Percentiles rank a stretch among this genome's conserved stretches.
phyloP scores from a whole-genome alignment of 2,888 invertebrate species.

The Acleris sparsana region DNA sequence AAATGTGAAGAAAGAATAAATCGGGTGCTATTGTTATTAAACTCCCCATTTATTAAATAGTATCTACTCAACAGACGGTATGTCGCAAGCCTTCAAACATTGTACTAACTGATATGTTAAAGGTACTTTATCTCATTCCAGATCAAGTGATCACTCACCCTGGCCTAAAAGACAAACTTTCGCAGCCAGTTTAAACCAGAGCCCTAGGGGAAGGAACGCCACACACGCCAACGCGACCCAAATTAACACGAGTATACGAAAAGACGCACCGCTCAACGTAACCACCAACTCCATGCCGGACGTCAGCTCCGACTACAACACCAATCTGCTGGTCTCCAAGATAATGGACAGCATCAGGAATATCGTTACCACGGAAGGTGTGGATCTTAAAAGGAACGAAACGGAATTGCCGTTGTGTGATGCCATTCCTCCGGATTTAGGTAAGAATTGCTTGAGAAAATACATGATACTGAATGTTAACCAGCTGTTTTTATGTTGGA shows the following conservation, averaged over 20 bases:
- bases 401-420: constrained; percentile 80
- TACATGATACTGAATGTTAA: too few relatives aligned
- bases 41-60: too few relatives aligned
- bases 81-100: too few relatives aligned
- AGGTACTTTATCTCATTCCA: constrained; percentile 45
- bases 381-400: constrained; percentile 53
- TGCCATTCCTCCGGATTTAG: constrained; percentile 85
- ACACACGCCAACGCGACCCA: constrained; percentile 40
- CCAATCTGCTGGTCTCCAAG: constrained; percentile 59
- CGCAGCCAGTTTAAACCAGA: constrained; percentile 44
- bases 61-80: too few relatives aligned
- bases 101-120: background rate
- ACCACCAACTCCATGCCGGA: constrained; percentile 43
- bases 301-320: constrained; percentile 49
- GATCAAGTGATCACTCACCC: constrained; percentile 56
- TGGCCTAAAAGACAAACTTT: constrained; percentile 58
- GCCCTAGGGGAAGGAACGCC: constrained; percentile 45
- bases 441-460: constrained; percentile 64
- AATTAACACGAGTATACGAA: constrained; percentile 36
- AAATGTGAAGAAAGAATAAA: too few relatives aligned
- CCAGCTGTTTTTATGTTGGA: too few relatives aligned
- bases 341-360: constrained; percentile 62
- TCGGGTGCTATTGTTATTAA: too few relatives aligned
- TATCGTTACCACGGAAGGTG: constrained; percentile 58
- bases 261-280: constrained; percentile 34